Base-by-base conservation (phyloP, 2,797 vertebrate species). In the Margarornis squamiger region DNA sequence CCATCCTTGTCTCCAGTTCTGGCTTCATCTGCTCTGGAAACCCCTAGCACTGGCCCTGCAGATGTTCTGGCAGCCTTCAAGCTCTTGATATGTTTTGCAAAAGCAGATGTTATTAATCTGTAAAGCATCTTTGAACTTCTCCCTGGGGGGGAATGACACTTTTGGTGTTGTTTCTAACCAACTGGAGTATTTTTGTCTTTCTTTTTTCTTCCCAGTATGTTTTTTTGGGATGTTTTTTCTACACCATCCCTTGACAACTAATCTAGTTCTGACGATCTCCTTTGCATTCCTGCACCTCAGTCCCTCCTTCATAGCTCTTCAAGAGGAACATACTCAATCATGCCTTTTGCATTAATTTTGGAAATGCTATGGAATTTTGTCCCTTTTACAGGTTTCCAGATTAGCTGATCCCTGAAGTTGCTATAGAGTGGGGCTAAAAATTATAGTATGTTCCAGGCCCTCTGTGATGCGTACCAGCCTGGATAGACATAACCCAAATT, bases 251-350 rank as follows among this genome's bases (percentile, higher is more conserved):
- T 58, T 90, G 17, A 34, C 19, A 86, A 27, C 32, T 8, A 34
- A 52, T 9, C 34, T 24, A 73, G 26, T n/a, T 54, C n/a, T 61
- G 21, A 7, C 14, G 38, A 43, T 8, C 14, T 46, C 9, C n/a
- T 85, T 34, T 81, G 54, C 38, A 45, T 36, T 67, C 59, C 84
- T 57, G 46, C n/a, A 57, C 18, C 38, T 48, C 19, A 46, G 24
- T 43, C 1, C 30, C 38, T 86, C 41, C 30, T 2, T 1, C 0
- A 0, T 0, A 59, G 24, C 27, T 59, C 51, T 76, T 66, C 38
- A 52, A 55, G 14, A 67, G 14, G 30, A 75, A 29, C 16, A 23
- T 12, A 36, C 36, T 36, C 36, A 26, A 4, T 11, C 26, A 39
- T 4, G 10, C 24, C 30, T 66, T 92, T 61, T 8, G 21, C 66